phyloP scores from a whole-genome alignment of 1,140 invertebrate genomes.

The Agraylea sexmaculata region DNA sequence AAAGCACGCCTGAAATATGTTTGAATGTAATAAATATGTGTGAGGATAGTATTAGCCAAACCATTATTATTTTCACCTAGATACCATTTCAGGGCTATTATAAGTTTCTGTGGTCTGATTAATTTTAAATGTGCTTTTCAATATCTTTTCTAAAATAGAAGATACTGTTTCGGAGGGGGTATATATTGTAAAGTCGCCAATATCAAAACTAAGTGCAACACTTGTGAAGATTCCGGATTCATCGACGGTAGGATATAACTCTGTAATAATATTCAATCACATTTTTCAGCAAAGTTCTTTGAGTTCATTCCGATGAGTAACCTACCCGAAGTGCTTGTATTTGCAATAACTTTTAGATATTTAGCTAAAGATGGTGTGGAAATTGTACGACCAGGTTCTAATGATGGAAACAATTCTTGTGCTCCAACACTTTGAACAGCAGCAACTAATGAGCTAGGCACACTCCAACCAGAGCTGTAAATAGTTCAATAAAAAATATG shows the following conservation, averaged over 20 bases:
- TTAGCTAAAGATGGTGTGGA: constrained; percentile 31
- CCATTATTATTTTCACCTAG: constrained; percentile 26
- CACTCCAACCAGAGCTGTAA: constrained; percentile 36
- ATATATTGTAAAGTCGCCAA: constrained; percentile 27
- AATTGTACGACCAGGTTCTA: constrained; percentile 36
- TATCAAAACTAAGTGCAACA: constrained; percentile 22
- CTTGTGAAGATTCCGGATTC: constrained; percentile 21
- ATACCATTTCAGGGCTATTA: constrained; percentile 35
- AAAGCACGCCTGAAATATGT: constrained; percentile 12
- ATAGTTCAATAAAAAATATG: constrained; percentile 13
- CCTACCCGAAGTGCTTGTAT: constrained; percentile 36
- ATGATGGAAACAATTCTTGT: constrained; percentile 28
- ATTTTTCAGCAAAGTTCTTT: constrained; percentile 7
- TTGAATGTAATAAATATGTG: constrained; percentile 2
- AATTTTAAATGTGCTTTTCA: constrained; percentile 7
- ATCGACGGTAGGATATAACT: constrained; percentile 30
- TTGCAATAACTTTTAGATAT: constrained; percentile 36
- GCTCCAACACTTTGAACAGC: constrained; percentile 32
- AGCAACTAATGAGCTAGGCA: constrained; percentile 36
- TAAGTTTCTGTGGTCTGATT: constrained; percentile 10
- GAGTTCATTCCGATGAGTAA: too few relatives aligned
- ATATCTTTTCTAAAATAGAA: constrained; percentile 17
- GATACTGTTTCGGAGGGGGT: constrained; percentile 13
- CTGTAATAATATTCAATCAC: constrained; percentile 25
- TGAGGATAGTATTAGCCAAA: background rate